Evolutionary conservation across 2,113 vertebrate genomes (phyloP).

Genomic region (Phaethon lepturus): DNA sequence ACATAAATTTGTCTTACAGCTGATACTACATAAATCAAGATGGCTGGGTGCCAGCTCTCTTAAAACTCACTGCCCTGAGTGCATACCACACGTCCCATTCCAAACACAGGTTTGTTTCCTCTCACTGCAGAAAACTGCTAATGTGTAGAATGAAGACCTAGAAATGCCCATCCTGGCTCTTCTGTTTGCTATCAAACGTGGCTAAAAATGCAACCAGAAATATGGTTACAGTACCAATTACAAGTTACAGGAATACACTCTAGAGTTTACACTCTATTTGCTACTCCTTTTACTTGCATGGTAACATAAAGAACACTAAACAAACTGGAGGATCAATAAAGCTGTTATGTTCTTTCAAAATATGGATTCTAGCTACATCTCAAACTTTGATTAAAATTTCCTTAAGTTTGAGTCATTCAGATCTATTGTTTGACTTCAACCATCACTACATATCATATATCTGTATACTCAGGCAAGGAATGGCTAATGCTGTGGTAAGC

Average conservation of each 20-base stretch:
- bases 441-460: not conserved
- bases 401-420: not conserved
- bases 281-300: not conserved
- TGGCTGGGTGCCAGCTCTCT: not conserved
- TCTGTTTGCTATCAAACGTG: not conserved
- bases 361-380: not conserved
- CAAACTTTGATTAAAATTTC: not conserved
- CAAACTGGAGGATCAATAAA: not conserved
- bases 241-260: not conserved
- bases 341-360: not conserved
- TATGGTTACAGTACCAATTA: not conserved
- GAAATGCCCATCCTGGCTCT: not conserved
- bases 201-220: not conserved
- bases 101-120: not conserved
- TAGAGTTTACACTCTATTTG: not conserved
- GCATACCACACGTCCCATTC: not conserved
- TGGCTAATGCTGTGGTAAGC: not conserved
- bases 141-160: not conserved
- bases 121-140: not conserved
- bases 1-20: constrained; percentile 16
- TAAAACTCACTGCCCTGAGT: not conserved
- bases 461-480: not conserved
- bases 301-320: not conserved
- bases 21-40: constrained; percentile 1
- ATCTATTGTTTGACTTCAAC: not conserved